Percentiles rank a stretch among this genome's conserved stretches.
phyloP scores from a whole-genome alignment of 2,888 invertebrate species.

The Drosophila macrospina region DNA sequence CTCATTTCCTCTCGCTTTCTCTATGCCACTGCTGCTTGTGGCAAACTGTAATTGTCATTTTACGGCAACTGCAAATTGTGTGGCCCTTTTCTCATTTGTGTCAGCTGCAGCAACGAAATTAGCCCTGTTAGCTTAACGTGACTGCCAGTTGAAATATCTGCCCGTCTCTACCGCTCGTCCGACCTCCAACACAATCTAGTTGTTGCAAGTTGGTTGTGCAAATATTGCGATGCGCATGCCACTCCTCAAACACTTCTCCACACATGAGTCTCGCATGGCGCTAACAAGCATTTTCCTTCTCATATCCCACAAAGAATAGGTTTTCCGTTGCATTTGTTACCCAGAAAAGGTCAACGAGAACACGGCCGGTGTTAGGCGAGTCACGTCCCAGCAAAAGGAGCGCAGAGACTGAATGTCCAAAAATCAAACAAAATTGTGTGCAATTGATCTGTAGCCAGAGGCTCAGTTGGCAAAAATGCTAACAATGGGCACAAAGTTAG shows the following conservation, averaged over 20 bases:
- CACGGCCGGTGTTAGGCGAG: background rate
- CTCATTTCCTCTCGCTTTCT: background rate
- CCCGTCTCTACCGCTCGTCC: background rate
- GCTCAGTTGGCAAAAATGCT: slow-evolving; percentile 14
- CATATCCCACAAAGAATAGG: slow-evolving; percentile 72
- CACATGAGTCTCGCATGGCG: slow-evolving; percentile 33
- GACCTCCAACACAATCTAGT: background rate
- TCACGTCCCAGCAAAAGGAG: slow-evolving; percentile 26
- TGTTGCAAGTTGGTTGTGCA: slow-evolving; percentile 67
- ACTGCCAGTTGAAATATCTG: slow-evolving; percentile 30
- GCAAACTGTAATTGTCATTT: slow-evolving; percentile 64
- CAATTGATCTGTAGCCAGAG: background rate
- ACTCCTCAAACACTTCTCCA: slow-evolving; percentile 19
- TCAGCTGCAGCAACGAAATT: slow-evolving; percentile 55
- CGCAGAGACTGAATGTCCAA: background rate
- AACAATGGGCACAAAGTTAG: slow-evolving; percentile 46
- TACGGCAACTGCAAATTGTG: slow-evolving; percentile 47
- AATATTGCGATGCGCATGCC: slow-evolving; percentile 47
- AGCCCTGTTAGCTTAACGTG: slow-evolving; percentile 60
- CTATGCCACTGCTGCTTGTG: slow-evolving; percentile 13
- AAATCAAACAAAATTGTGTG: background rate
- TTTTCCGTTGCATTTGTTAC: slow-evolving; percentile 74
- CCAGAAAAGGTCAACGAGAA: slow-evolving; percentile 19
- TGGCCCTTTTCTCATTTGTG: slow-evolving; percentile 58
- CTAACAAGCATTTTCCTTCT: slow-evolving; percentile 77